phyloP scores from a whole-genome alignment of 2,113 vertebrate species.

The Rostratula benghalensis region DNA sequence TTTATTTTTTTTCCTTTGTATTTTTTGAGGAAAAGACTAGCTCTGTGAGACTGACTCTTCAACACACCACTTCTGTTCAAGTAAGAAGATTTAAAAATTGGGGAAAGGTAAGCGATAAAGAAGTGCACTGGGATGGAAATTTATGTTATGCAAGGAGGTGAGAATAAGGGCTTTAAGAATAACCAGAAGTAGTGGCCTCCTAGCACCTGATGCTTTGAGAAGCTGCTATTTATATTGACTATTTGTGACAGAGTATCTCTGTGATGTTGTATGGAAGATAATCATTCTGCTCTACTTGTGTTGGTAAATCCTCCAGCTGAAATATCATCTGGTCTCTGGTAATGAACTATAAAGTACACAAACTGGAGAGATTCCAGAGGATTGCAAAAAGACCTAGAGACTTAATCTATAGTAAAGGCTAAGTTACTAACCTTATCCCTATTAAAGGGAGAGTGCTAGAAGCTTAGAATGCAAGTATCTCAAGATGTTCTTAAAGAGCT shows the following conservation, averaged over 20 bases:
- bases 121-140: background rate
- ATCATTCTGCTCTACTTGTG: constrained; percentile 4
- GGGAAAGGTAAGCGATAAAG: background rate
- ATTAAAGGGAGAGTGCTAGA: background rate
- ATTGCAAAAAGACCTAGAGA: background rate
- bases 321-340: background rate
- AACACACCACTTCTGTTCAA: background rate
- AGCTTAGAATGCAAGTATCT: background rate
- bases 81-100: background rate
- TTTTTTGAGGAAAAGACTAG: background rate
- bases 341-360: background rate
- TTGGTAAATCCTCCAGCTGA: constrained; percentile 8
- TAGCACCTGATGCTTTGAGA: background rate
- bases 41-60: background rate
- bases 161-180: background rate
- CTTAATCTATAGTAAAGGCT: background rate
- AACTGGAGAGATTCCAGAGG: background rate
- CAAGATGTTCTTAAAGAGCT: background rate
- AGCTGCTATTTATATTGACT: background rate
- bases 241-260: background rate
- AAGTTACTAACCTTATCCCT: background rate
- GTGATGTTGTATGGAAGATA: background rate
- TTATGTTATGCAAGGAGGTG: background rate
- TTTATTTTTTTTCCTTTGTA: too few species aligned
- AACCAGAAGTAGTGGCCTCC: background rate